phyloP scores from a whole-genome alignment of 1,140 invertebrate genomes.

The Lanistes nyassanus region DNA sequence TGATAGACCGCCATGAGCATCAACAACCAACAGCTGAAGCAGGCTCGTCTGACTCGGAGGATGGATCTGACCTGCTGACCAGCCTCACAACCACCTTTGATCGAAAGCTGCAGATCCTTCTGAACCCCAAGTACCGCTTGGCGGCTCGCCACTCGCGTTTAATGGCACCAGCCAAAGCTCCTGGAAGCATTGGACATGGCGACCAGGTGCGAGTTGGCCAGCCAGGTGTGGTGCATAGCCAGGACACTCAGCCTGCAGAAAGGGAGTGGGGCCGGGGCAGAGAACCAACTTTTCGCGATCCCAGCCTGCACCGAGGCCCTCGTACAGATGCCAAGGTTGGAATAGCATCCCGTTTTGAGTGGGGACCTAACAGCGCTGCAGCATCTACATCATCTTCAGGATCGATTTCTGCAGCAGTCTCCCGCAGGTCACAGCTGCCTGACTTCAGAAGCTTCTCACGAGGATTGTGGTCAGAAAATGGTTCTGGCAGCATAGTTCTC shows the following conservation, averaged over 20 bases:
- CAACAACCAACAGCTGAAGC: constrained; percentile 44
- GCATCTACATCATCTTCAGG: constrained; percentile 24
- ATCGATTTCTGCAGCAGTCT: not conserved
- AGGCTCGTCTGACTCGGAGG: constrained; percentile 67
- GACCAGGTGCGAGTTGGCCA: too few relatives aligned
- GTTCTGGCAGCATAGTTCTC: constrained; percentile 17
- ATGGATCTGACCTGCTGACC: constrained; percentile 73
- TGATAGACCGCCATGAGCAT: constrained; percentile 52
- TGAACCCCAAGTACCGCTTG: constrained; percentile 57
- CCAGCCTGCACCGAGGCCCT: constrained; percentile 58
- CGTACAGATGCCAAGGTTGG: constrained; percentile 60
- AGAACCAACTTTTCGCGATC: constrained; percentile 54
- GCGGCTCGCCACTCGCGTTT: constrained; percentile 18
- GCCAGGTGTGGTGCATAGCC: too few relatives aligned
- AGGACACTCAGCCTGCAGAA: not conserved
- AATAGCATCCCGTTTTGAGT: constrained; percentile 61
- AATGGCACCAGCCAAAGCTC: constrained; percentile 15
- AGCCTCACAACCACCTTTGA: constrained; percentile 81
- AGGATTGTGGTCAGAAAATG: constrained; percentile 7
- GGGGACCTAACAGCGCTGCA: constrained; percentile 27
- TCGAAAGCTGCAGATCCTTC: constrained; percentile 76
- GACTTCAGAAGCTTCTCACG: constrained; percentile 30
- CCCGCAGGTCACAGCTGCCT: constrained; percentile 20
- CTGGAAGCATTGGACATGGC: too few relatives aligned
- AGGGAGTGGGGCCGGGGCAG: constrained; percentile 8